Conservation (phyloP, 2,797 vertebrate species). For the Clarias fuscus region DNA sequence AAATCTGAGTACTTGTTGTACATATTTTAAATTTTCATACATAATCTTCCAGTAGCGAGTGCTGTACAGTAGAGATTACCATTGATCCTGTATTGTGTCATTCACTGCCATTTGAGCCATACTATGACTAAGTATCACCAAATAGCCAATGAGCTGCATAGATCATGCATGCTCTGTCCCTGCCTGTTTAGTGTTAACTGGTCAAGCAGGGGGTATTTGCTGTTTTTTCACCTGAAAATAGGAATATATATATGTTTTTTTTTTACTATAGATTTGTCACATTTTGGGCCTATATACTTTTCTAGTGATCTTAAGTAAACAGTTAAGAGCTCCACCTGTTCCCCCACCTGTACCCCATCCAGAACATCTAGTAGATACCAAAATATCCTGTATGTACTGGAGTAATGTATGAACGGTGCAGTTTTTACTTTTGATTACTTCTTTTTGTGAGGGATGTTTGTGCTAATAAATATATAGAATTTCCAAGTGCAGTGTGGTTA, state of each 20-base stretch:
- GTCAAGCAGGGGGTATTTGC: background rate
- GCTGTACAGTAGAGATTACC: background rate
- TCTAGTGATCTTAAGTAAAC: background rate
- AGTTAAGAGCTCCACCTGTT: too few species aligned
- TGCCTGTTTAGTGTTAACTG: background rate
- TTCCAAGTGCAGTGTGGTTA: too few species aligned
- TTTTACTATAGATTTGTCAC: background rate
- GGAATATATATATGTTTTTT: background rate
- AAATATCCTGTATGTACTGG: too few species aligned
- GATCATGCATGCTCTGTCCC: background rate
- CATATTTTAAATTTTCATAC: background rate
- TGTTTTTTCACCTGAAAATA: background rate
- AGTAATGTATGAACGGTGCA: too few species aligned
- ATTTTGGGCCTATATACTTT: background rate
- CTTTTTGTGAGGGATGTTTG: background rate
- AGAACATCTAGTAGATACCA: too few species aligned
- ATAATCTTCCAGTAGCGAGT: background rate
- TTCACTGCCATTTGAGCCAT: background rate
- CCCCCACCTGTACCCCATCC: too few species aligned
- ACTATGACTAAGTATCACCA: background rate
- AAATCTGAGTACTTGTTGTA: background rate
- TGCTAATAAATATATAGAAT: too few species aligned
- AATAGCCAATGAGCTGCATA: background rate
- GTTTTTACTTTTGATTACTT: background rate
- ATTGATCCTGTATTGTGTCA: background rate